Base-by-base conservation (phyloP, 2,113 vertebrate species). In the Gulo gulo region DNA sequence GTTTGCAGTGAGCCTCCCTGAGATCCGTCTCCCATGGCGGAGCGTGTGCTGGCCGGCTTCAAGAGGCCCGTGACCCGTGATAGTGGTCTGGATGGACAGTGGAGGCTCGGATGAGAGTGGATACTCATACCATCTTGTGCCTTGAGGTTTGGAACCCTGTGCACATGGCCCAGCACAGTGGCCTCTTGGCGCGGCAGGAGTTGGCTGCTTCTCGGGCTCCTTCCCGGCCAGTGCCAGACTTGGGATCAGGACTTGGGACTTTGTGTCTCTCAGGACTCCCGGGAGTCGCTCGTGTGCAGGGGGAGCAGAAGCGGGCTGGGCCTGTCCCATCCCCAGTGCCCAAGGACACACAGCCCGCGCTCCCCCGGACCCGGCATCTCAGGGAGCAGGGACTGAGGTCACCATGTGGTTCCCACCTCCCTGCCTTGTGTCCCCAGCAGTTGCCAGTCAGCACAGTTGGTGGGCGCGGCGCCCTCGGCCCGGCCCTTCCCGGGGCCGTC, bases 1-100 rank as follows among this genome's bases (percentile, higher is more conserved):
- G 24, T n/a, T 47, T 16, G 1, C 26, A 2, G 7, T 0, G 24
- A 12, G 6, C 45, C 15, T 0, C 1, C 0, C 9, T 4, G 36
- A 42, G 78, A 47, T 9, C 42, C 7, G 4, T 9, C 14, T 10
- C 74, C 39, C 15, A 1, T 8, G 8, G 15, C 7, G 73, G 74
- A 16, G 42, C 13, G 6, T 1, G 13, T 29, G 24, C 39, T 29
- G 4, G 13, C 42, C 1, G 11, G 24, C 42, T 36, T n/a, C 52
- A 3, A 20, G 88, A 6, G 1, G 13, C 47, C 7, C 1, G 0
- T 3, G 10, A 1, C 6, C 39, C 11, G 26, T 24, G 42, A 5
- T 4, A 0, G 74, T 0, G 2, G 74, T 26, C 36, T 31, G 74
- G 26, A 47, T 14, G 29, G 26, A 45, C 26, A 4, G 26, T 0